Evolutionary conservation across 2,888 invertebrate genomes (phyloP), one percentile per base, ranked within the genome.

Genomic region (Erebia palarica): DNA sequence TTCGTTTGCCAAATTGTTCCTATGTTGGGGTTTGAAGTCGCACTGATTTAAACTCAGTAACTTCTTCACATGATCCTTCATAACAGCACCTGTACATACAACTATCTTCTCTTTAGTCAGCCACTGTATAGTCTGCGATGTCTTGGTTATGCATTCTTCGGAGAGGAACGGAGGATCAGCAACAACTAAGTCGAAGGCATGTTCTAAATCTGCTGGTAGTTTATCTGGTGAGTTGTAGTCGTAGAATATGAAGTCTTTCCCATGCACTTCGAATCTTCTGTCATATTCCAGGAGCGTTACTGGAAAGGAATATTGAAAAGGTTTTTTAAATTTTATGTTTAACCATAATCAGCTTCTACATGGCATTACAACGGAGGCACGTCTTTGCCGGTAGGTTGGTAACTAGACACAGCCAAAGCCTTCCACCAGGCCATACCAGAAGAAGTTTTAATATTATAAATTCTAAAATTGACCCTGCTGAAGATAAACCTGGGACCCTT

Each of bases 121-220:
- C 78, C 95, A 95, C 77, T 95, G 95, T 1, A 98, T 95, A 0
- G 98, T 97, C 71, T 95, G 89, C 0, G 97, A 95, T 0, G 96
- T 96, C 92, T 98, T 98, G 1, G 95, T 94, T 64, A 99, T 94
- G 87, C 99, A 99, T 85, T 99, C 99, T 78, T 97, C 96, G 0
- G 98, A 97, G 3, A 99, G 93, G 88, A 99, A 99, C 0, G 99
- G 99, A 1, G 99, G 99, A 91, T 99, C 99, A 0, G 97, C 97
- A 68, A 99, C 94, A 1, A 99, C 96, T 36, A 99, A 84, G 87
- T 98, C 97, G 85, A 96, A 98, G 61, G 91, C 84, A 27, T 90
- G 89, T 1, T 91, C 79, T 14, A 95, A 88, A 13, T 96, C 95
- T 49, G 92, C 84, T 0, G 96, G 95, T 14, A 97, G 81, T 64